A percentile compares a stretch with the other conserved stretches of the same genome.
These are phyloP conservation scores for Mesitornis unicolor DNA, from an alignment of 2,113 vertebrate genomes.

Conservation along the genomic window DNA sequence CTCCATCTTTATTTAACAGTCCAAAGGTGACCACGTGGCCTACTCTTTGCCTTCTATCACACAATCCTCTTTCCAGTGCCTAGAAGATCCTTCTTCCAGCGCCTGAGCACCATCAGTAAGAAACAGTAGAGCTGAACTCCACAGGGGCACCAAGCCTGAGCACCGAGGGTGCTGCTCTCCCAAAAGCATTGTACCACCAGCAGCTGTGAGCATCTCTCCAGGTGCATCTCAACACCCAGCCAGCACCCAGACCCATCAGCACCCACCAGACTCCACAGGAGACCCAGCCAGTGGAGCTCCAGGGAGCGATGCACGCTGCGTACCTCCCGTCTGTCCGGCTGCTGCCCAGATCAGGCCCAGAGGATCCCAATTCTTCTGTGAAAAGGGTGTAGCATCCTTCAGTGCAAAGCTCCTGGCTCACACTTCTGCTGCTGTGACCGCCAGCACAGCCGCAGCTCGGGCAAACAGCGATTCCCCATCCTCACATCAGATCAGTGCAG, in stretches of 20 bases:
- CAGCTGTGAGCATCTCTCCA: background rate
- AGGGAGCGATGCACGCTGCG: accelerated
- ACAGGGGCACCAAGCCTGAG: background rate
- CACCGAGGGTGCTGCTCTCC: background rate
- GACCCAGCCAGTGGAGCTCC: background rate
- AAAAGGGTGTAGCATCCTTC: background rate
- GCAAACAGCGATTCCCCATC: background rate
- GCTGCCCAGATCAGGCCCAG: background rate
- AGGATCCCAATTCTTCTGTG: accelerated
- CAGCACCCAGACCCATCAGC: background rate
- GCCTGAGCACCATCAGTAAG: background rate
- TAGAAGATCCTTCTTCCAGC: background rate
- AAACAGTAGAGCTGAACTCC: background rate
- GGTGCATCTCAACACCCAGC: background rate
- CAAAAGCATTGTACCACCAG: background rate
- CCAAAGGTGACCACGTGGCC: background rate
- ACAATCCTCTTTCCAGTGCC: background rate
- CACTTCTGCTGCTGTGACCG: background rate
- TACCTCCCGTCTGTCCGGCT: accelerated
- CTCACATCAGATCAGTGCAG: accelerated
- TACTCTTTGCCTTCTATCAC: background rate
- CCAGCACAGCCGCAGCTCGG: background rate
- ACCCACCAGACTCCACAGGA: background rate
- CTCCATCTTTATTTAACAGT: background rate
- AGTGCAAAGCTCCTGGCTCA: background rate